Evolutionary conservation across 2,113 vertebrate species (phyloP).

Genomic region (Nansenia antarctica): DNA sequence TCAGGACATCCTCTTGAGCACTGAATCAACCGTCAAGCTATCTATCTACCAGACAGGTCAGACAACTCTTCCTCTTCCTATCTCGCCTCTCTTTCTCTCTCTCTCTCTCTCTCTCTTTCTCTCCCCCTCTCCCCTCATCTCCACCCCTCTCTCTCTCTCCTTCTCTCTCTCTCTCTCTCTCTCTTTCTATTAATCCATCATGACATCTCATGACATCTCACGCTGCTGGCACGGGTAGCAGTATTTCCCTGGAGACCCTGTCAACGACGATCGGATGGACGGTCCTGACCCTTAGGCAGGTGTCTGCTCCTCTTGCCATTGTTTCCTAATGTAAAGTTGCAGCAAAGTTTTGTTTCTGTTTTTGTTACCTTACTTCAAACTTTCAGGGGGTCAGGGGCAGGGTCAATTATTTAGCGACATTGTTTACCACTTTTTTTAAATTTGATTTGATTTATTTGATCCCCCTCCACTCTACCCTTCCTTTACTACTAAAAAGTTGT

Average conservation of each 20-base stretch:
- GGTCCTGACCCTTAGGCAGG: neutral
- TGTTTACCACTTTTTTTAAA: too few species aligned
- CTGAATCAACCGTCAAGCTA: conserved; percentile 17
- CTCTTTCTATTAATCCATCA: conserved; percentile 13
- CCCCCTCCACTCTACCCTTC: too few species aligned
- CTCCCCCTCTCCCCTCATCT: too few species aligned
- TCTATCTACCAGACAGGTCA: neutral
- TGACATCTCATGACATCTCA: conserved; percentile 19
- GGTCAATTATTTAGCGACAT: too few species aligned
- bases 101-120: too few species aligned
- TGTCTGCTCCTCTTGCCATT: neutral
- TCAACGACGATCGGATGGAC: neutral
- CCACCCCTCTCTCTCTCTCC: too few species aligned
- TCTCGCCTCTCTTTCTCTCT: neutral
- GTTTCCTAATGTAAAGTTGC: neutral
- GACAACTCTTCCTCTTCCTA: neutral
- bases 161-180: too few species aligned
- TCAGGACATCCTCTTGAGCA: too few species aligned
- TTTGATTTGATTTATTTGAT: too few species aligned
- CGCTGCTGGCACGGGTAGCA: neutral
- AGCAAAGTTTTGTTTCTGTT: neutral
- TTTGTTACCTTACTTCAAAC: neutral
- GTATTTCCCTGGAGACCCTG: conserved; percentile 1
- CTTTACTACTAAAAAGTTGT: too few species aligned
- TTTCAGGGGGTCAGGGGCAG: neutral